Evolutionary conservation across 2,888 invertebrate genomes (phyloP).

Genomic region (Acleris holmiana): DNA sequence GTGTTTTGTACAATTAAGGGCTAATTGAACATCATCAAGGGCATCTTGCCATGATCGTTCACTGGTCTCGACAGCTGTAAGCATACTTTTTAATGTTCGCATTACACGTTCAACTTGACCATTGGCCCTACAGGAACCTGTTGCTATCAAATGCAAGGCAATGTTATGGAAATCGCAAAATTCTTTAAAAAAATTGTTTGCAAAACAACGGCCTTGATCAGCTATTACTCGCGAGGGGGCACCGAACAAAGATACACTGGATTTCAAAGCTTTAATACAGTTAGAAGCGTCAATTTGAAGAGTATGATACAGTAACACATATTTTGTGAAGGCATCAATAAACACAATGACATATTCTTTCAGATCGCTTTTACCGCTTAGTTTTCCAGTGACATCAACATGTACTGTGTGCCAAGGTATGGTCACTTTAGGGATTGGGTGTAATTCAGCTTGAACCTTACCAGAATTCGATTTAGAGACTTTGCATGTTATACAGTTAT

Average conservation of each 20-base stretch:
- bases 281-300: background rate
- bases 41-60: background rate
- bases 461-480: slow-evolving; percentile 21
- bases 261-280: background rate
- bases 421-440: no score
- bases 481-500: slow-evolving; percentile 28
- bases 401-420: slow-evolving; percentile 4
- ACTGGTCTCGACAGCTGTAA: background rate
- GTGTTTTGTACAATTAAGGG: slow-evolving; percentile 10
- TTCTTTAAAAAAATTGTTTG: slow-evolving; percentile 38
- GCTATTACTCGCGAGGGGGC: slow-evolving; percentile 28
- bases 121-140: background rate
- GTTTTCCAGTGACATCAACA: slow-evolving; percentile 1
- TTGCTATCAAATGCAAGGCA: slow-evolving; percentile 6
- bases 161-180: slow-evolving; percentile 38
- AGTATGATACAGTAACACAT: no score
- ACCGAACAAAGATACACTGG: slow-evolving; percentile 1
- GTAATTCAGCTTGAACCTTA: slow-evolving; percentile 5
- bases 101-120: slow-evolving; percentile 1
- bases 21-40: background rate
- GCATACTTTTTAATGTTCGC: background rate
- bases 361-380: background rate
- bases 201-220: slow-evolving; percentile 41
- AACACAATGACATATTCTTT: slow-evolving; percentile 1
- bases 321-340: no score